A percentile compares a stretch with the other conserved stretches of the same genome.
phyloP scores from a whole-genome alignment of 2,888 invertebrate species.

The Phrixothrix hirtus region DNA sequence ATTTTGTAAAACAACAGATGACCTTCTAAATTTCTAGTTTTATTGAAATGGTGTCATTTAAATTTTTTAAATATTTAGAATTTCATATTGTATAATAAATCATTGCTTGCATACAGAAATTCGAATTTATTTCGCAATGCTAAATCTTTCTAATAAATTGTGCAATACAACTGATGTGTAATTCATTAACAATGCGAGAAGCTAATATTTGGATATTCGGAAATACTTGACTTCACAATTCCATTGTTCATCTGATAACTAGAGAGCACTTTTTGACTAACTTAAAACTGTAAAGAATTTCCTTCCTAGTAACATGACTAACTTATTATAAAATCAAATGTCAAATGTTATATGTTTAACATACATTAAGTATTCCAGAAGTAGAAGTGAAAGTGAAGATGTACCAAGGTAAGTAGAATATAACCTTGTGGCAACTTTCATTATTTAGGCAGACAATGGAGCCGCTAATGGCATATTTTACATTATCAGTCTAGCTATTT shows the following conservation, averaged over 20 bases:
- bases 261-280: too few species aligned
- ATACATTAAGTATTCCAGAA: slow-evolving; percentile 18
- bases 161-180: not conserved
- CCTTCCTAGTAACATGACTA: not conserved
- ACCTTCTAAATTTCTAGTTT: not conserved
- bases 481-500: too few species aligned
- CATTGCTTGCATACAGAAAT: not conserved
- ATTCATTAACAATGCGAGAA: not conserved
- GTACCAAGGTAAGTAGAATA: slow-evolving; percentile 47
- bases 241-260: too few species aligned
- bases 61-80: not conserved
- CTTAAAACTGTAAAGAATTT: not conserved
- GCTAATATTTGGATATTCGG: not conserved
- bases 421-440: slow-evolving; percentile 43
- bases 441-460: too few species aligned
- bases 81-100: not conserved
- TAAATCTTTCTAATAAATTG: not conserved
- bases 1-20: too few species aligned
- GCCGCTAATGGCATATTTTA: too few species aligned
- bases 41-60: not conserved
- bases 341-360: slow-evolving; percentile 5
- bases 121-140: not conserved
- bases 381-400: slow-evolving; percentile 37
- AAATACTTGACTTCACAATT: too few species aligned
- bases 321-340: slow-evolving; percentile 5